Base-by-base conservation (phyloP, 2,888 invertebrate genomes). In the Brachyptera risi region DNA sequence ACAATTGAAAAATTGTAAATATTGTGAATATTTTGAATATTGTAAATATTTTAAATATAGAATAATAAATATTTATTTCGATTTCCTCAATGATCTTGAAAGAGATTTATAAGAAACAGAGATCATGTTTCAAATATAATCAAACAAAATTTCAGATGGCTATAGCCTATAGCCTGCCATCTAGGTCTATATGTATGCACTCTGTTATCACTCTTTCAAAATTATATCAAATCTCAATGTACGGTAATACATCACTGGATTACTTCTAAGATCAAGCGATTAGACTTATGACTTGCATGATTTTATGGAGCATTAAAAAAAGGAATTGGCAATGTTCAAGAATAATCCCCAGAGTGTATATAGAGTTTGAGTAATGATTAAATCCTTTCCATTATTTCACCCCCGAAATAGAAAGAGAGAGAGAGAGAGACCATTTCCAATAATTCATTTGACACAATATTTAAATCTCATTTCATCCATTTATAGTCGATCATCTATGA, bases 401-500 rank as follows among this genome's bases (percentile, higher is more conserved):
- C 54, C 54, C 37, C 44, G 9, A 24, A n/a, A 47, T 13, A 24
- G 47, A 2, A 4, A 11, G n/a, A n/a, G n/a, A n/a, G n/a, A n/a
- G 19, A 42, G 42, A 42, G 42, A 21, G 19, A 42, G 21, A 42
- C 24, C 21, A 19, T 54, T 17, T 37, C 7, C 7, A 35, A 54
- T 54, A 54, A 51, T 37, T 54, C 54, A 19, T 37, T 23, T 17
- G 35, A 35, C 54, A 54, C 21, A 15, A 50, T 50, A 50, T 37
- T 54, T 23, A 54, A 54, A 54, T 54, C 37, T n/a, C 54, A 37
- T 35, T 31, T 37, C 37, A 1, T 35, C 51, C 51, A 51, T 51
- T 51, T 24, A 51, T 31, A 54, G 54, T 37, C 54, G 56, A 61
- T 61, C 49, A 58, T 50, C 27, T 40, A 37, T 57, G 50, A 56